phyloP scores from a whole-genome alignment of 1,140 invertebrate species.

The Conus betulinus region DNA sequence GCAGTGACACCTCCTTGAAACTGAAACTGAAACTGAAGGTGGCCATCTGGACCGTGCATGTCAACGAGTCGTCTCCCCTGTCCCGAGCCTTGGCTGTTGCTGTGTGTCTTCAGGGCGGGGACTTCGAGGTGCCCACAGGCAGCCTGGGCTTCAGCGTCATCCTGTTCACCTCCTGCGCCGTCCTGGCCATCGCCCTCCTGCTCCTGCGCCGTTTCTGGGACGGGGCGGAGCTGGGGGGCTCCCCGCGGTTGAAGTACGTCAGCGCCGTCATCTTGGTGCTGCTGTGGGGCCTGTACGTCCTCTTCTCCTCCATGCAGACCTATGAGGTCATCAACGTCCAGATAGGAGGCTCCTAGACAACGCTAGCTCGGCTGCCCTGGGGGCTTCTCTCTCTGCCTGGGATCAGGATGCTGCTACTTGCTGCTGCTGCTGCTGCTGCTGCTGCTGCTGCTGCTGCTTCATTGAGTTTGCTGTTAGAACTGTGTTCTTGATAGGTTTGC shows the following conservation, averaged over 20 bases:
- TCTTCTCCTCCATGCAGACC: constrained; percentile 77
- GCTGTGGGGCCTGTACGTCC: constrained; percentile 80
- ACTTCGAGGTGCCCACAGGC: constrained; percentile 78
- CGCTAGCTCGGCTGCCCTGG: no score
- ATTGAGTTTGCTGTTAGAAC: no score
- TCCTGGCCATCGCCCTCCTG: constrained; percentile 77
- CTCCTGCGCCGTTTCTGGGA: constrained; percentile 76
- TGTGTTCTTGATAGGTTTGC: no score
- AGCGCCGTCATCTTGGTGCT: constrained; percentile 74
- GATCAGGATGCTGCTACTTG: no score
- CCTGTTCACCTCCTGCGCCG: constrained; percentile 78
- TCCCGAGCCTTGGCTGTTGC: no score
- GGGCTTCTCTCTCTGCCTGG: no score
- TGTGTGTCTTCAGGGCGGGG: constrained; percentile 74
- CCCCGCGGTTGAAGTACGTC: constrained; percentile 71
- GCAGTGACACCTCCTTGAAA: no score
- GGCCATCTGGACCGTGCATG: not conserved
- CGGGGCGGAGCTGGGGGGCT: constrained; percentile 80
- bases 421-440: not conserved
- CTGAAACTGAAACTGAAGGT: no score
- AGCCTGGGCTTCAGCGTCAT: constrained; percentile 80
- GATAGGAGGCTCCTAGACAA: constrained; percentile 39
- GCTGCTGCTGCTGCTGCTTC: no score
- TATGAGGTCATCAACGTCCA: constrained; percentile 68
- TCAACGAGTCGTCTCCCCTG: no score